A percentile compares a stretch with the other conserved stretches of the same genome.
These are phyloP conservation scores for Schizothorax lantsangensis DNA, from an alignment of 2,797 vertebrate species.

Conservation along the genomic window DNA sequence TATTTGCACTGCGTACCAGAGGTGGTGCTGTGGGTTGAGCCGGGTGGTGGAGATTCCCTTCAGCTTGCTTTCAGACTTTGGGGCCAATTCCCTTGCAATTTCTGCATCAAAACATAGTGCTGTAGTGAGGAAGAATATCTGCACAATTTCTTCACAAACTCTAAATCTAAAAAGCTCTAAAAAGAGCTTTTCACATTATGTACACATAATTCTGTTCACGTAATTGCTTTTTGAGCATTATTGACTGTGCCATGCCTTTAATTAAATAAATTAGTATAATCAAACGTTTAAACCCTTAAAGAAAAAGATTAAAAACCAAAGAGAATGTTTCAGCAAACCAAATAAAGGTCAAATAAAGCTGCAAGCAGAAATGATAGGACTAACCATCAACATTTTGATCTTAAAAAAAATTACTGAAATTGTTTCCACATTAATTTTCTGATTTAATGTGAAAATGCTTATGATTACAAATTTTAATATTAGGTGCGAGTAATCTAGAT, in stretches of 20 bases:
- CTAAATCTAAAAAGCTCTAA: not conserved
- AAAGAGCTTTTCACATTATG: not conserved
- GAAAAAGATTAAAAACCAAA: not conserved
- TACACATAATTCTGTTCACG: not conserved
- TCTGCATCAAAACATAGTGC: constrained; percentile 63
- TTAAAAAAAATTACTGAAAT: not conserved
- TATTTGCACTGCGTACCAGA: constrained; percentile 74
- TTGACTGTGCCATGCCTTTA: not conserved
- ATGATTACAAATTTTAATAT: not conserved
- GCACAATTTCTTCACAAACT: not conserved
- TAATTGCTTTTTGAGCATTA: not conserved
- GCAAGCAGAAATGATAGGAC: not conserved
- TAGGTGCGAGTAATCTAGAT: not conserved
- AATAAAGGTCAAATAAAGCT: not conserved
- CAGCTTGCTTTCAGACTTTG: constrained; percentile 78
- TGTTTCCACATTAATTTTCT: not conserved
- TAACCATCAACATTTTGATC: not conserved
- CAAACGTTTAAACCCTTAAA: not conserved
- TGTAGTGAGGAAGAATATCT: not conserved
- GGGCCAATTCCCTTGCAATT: constrained; percentile 77
- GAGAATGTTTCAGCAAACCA: not conserved
- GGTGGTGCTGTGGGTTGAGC: constrained; percentile 78
- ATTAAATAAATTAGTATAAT: not conserved
- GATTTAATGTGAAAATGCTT: not conserved
- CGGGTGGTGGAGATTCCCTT: constrained; percentile 79